phyloP scores from a whole-genome alignment of 2,797 vertebrate genomes.

The Argyrosomus regius region DNA sequence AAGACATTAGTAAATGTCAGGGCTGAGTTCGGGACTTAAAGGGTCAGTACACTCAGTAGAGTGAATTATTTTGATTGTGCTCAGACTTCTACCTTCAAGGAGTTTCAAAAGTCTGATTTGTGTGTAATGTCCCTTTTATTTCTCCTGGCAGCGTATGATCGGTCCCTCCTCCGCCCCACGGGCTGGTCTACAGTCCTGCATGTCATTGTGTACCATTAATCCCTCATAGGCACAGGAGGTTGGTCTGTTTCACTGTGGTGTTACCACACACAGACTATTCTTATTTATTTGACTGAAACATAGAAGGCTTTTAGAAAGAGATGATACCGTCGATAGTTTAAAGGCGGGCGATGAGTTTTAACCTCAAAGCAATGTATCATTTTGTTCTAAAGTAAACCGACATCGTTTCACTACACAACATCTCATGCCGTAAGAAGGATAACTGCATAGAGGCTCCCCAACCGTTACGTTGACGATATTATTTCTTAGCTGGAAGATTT shows the following conservation, averaged over 20 bases:
- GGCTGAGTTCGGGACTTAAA: conserved; percentile 58
- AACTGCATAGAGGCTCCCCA: conserved; percentile 64
- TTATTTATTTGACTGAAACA: conserved; percentile 54
- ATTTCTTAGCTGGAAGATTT: conserved; percentile 55
- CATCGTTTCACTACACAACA: conserved; percentile 14
- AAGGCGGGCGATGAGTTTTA: conserved; percentile 65
- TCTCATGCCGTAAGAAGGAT: conserved; percentile 27
- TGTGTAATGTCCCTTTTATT: conserved; percentile 57
- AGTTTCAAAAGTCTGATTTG: conserved; percentile 40
- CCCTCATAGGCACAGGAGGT: conserved; percentile 40
- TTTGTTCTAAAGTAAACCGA: conserved; percentile 32
- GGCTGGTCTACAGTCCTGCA: conserved; percentile 60
- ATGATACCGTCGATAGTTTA: conserved; percentile 9
- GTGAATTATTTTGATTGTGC: conserved; percentile 40
- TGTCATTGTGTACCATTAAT: conserved; percentile 60
- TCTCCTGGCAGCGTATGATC: conserved; percentile 42
- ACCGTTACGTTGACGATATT: conserved; percentile 35
- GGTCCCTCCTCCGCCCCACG: conserved; percentile 32
- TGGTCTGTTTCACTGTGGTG: conserved; percentile 44
- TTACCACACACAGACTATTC: conserved; percentile 33
- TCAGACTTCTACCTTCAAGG: conserved; percentile 43
- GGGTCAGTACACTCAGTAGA: conserved; percentile 51
- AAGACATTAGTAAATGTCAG: conserved; percentile 61
- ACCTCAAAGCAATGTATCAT: conserved; percentile 59
- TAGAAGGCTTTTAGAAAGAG: conserved; percentile 14